Percentiles rank a stretch among this genome's conserved stretches.
Evolutionary conservation across 2,888 invertebrate genomes (phyloP).

Genomic region (Apodemia mormo): DNA sequence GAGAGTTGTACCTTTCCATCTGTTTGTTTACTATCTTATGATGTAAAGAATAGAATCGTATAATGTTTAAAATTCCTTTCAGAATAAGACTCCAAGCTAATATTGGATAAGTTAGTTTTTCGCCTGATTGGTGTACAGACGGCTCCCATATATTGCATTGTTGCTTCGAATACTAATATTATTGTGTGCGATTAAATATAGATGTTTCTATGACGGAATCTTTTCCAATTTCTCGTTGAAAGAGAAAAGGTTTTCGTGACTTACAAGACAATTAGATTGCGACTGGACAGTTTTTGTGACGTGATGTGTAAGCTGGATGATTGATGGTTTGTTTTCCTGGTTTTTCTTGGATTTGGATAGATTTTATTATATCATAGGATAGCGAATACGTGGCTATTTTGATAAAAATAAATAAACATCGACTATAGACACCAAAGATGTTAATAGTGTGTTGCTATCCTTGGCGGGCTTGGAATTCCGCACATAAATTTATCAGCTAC

Average conservation of each 20-base stretch:
- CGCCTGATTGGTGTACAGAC: conserved; percentile 68
- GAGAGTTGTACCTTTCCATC: too few relatives aligned
- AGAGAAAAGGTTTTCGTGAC: conserved; percentile 30
- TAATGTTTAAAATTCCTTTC: conserved; percentile 18
- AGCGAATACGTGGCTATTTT: too few relatives aligned
- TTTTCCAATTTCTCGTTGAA: conserved; percentile 28
- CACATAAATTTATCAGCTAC: too few relatives aligned
- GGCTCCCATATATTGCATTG: conserved; percentile 66
- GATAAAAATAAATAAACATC: too few relatives aligned
- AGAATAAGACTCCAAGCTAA: conserved; percentile 39
- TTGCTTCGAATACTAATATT: conserved; percentile 64
- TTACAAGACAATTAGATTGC: conserved; percentile 27
- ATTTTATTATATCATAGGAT: too few relatives aligned
- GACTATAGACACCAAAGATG: too few relatives aligned
- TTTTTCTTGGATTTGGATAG: too few relatives aligned
- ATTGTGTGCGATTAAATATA: conserved; percentile 46
- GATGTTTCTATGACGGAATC: conserved; percentile 34
- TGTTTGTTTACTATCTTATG: too few relatives aligned
- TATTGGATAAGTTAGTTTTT: conserved; percentile 73
- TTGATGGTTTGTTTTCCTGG: neutral
- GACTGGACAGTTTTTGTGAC: conserved; percentile 9
- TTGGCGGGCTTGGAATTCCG: too few relatives aligned
- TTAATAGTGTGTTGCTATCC: too few relatives aligned
- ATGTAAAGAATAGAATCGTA: neutral
- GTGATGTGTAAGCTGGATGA: neutral